These are phyloP conservation scores for Periparus ater DNA, from an alignment of 2,797 vertebrate species.

Conservation along the genomic window DNA sequence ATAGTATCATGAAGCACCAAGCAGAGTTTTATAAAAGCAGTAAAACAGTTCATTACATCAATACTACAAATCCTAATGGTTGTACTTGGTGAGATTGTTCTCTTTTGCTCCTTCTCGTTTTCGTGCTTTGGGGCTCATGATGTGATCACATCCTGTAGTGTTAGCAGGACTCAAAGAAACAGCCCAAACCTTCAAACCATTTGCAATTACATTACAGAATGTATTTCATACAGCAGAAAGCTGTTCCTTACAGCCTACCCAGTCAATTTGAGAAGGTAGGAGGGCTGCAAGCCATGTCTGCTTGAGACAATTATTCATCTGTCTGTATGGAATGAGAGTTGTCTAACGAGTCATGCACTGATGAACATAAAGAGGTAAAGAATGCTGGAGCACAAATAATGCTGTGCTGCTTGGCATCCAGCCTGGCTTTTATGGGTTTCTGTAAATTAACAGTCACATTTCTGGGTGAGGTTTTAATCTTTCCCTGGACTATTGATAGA, in stretches of 20 bases:
- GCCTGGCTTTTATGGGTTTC: slow-evolving; percentile 68
- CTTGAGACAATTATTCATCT: slow-evolving; percentile 56
- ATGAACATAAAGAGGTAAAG: slow-evolving; percentile 58
- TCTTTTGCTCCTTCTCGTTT: not conserved
- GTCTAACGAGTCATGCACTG: slow-evolving; percentile 60
- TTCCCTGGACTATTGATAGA: slow-evolving; percentile 45
- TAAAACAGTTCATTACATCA: not conserved
- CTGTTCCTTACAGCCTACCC: not conserved
- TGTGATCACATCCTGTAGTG: not conserved
- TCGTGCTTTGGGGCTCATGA: not conserved
- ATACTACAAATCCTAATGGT: not conserved
- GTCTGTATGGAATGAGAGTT: slow-evolving; percentile 51
- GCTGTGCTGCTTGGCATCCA: slow-evolving; percentile 41
- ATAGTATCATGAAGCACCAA: not conserved
- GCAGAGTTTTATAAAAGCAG: not conserved
- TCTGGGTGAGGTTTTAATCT: slow-evolving; percentile 65
- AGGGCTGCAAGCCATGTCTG: not conserved
- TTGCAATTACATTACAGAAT: not conserved
- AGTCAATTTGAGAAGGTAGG: not conserved
- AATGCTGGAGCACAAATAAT: slow-evolving; percentile 54
- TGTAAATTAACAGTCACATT: slow-evolving; percentile 60
- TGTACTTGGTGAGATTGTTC: not conserved
- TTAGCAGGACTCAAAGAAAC: not conserved
- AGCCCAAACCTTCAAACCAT: not conserved
- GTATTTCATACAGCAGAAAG: not conserved